phyloP scores from a whole-genome alignment of 2,888 invertebrate genomes.

The Coelopa pilipes region DNA sequence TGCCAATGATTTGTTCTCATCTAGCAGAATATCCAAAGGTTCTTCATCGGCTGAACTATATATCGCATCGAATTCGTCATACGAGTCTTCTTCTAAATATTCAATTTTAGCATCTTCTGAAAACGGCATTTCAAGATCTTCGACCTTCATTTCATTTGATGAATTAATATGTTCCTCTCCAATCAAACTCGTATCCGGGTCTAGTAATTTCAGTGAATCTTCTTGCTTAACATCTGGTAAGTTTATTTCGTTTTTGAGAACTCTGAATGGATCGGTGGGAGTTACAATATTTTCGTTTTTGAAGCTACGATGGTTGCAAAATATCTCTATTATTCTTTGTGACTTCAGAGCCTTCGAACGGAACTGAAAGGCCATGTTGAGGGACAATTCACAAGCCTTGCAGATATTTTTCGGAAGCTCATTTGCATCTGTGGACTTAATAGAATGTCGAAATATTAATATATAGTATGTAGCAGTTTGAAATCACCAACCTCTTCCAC shows the following conservation, averaged over 20 bases:
- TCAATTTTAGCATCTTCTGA: constrained; percentile 43
- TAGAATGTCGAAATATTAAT: neutral
- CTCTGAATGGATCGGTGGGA: neutral
- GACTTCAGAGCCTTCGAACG: constrained; percentile 58
- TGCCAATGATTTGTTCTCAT: neutral
- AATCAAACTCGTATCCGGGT: constrained; percentile 10
- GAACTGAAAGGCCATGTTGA: constrained; percentile 62
- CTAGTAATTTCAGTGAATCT: neutral
- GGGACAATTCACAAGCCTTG: constrained; percentile 58
- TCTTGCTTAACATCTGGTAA: constrained; percentile 1
- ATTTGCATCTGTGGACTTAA: neutral
- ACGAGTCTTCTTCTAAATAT: constrained; percentile 23
- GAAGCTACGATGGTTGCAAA: constrained; percentile 42
- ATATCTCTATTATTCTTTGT: constrained; percentile 55
- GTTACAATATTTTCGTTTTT: neutral
- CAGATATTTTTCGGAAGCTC: constrained; percentile 60
- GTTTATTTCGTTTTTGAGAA: neutral
- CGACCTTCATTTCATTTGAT: constrained; percentile 26
- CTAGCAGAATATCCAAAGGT: neutral
- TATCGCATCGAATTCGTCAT: constrained; percentile 26
- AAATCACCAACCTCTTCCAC: constrained; percentile 6
- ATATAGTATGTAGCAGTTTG: neutral
- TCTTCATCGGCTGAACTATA: constrained; percentile 7
- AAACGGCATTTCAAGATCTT: constrained; percentile 36
- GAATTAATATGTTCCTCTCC: neutral